These are phyloP conservation scores for Copidosoma floridanum DNA, from an alignment of 1,140 invertebrate genomes.

Conservation along the genomic window DNA sequence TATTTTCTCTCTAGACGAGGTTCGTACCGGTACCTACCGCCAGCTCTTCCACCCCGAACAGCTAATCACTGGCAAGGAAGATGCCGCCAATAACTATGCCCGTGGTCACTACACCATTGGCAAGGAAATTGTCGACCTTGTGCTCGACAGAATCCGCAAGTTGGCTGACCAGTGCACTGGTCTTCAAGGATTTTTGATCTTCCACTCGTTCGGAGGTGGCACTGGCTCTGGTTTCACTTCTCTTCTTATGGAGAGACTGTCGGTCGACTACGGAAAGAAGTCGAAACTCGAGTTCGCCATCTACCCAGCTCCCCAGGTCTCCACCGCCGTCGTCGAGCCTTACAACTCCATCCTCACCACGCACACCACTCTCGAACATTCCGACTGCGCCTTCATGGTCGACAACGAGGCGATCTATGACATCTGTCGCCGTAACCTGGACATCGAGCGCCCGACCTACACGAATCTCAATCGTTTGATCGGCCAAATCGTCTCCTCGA, in stretches of 20 bases:
- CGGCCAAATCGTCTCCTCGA: slow-evolving; percentile 65
- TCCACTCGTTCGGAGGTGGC: slow-evolving; percentile 74
- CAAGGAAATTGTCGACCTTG: slow-evolving; percentile 67
- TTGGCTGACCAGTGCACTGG: slow-evolving; percentile 63
- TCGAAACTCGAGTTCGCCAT: slow-evolving; percentile 68
- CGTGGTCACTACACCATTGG: slow-evolving; percentile 65
- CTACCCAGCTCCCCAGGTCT: slow-evolving; percentile 74
- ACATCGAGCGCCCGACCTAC: slow-evolving; percentile 64
- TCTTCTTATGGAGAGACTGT: slow-evolving; percentile 67
- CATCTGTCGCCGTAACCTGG: slow-evolving; percentile 65
- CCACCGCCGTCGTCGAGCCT: slow-evolving; percentile 70
- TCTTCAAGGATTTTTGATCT: slow-evolving; percentile 69
- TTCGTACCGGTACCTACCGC: slow-evolving; percentile 61
- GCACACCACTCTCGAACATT: slow-evolving; percentile 71
- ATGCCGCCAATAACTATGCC: slow-evolving; percentile 32
- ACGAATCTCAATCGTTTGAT: slow-evolving; percentile 66
- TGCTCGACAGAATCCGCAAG: slow-evolving; percentile 62
- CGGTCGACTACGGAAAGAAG: slow-evolving; percentile 69
- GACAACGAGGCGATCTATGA: slow-evolving; percentile 74
- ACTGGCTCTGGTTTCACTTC: slow-evolving; percentile 71
- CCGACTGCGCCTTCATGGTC: slow-evolving; percentile 68
- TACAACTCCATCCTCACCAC: slow-evolving; percentile 61
- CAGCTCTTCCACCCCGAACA: slow-evolving; percentile 65
- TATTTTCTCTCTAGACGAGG: slow-evolving; percentile 45
- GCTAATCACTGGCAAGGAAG: slow-evolving; percentile 59